Evolutionary conservation across 2,888 invertebrate species (phyloP).

Genomic region (Pomacea canaliculata): DNA sequence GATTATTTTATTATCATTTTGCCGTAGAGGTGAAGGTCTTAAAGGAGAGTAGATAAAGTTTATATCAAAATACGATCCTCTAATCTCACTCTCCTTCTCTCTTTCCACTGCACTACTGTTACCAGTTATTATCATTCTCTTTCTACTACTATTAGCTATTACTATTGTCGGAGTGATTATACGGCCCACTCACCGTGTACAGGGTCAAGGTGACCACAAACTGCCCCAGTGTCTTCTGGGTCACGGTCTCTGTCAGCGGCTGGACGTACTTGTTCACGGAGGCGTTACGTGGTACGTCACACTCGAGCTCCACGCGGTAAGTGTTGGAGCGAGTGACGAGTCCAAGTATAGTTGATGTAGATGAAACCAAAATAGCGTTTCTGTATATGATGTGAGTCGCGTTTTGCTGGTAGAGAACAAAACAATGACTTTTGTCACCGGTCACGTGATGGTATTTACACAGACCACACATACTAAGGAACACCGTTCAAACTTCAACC

Average conservation of each 20-base stretch:
- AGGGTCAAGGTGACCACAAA: conserved; percentile 48
- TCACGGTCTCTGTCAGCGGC: conserved; percentile 52
- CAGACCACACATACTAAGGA: too few relatives aligned
- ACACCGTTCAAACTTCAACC: too few relatives aligned
- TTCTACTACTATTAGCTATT: too few relatives aligned
- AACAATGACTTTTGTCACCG: neutral
- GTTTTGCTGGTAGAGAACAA: conserved; percentile 51
- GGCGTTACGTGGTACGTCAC: conserved; percentile 49
- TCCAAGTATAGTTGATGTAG: conserved; percentile 39
- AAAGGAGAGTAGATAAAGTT: too few relatives aligned
- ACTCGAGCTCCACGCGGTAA: conserved; percentile 55
- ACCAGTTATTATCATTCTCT: too few relatives aligned
- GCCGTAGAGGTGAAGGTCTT: too few relatives aligned
- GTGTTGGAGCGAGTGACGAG: conserved; percentile 50
- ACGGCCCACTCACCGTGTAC: conserved; percentile 15
- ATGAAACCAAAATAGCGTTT: conserved; percentile 50
- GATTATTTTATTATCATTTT: too few relatives aligned
- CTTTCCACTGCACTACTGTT: too few relatives aligned
- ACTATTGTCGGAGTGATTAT: too few relatives aligned
- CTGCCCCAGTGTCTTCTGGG: conserved; percentile 47
- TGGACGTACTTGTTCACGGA: conserved; percentile 37
- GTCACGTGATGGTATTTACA: too few relatives aligned
- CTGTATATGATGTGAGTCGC: conserved; percentile 58
- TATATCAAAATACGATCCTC: too few relatives aligned
- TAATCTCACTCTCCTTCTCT: too few relatives aligned